Base-by-base conservation (phyloP, 2,113 vertebrate species). In the Ranitomeya imitator region DNA sequence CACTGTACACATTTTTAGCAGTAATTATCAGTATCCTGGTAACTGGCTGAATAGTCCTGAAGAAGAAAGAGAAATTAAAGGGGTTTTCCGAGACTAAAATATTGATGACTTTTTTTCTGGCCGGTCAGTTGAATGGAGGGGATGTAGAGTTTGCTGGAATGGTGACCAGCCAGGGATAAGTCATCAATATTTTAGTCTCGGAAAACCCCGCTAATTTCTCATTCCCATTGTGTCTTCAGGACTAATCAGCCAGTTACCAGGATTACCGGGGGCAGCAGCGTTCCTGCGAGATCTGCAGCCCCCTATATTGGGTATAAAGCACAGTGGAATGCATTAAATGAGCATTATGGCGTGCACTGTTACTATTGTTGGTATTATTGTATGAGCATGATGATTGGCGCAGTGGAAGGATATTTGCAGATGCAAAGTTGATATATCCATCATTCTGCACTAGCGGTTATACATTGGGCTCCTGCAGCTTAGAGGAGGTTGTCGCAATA, bases 21-120 rank as follows among this genome's bases (percentile, higher is more conserved):
- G 52, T 23, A 79, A 23, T 79, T 79, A 55, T 55, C n/a, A 7
- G 76, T 79, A n/a, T 79, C 76, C 76, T 79, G 76, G 76, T 79
- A 55, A 55, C 76, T 23, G 52, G 52, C 21, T 79, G 12, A 79
- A 79, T 79, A n/a, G 19, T 79, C 21, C 51, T n/a, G 51, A 54
- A 78, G 3, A 6, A 73, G 23, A 67, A 67, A 67, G 65, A 10
- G 12, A 67, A 67, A 67, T 67, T n/a, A 23, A 65, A 65, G 61
- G 61, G 61, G 61, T n/a, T 65, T 65, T 65, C 65, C 13, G 10
- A 11, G 10, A 23, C 21, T 23, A n/a, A 4, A 67, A 67, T 65
- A 65, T 19, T n/a, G 15, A 23, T 23, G n/a, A n/a, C 21, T n/a
- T 11, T 23, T 23, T 67, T 6, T n/a, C 23, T 67, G 21, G 61